Evolutionary conservation across 2,888 invertebrate genomes (phyloP).

Genomic region (Drosophila stalkeri): DNA sequence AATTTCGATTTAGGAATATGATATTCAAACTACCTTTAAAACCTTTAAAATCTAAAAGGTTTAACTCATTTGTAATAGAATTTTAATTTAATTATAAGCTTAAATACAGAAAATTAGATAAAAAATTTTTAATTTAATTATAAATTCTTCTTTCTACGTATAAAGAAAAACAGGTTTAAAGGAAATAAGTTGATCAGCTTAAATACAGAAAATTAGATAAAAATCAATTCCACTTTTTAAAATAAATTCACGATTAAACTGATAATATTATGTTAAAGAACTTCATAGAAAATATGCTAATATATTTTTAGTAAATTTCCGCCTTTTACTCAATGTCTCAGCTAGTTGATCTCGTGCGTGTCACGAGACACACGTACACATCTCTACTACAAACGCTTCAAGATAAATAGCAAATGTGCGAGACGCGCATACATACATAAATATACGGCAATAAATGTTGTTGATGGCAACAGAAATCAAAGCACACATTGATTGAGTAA

Average conservation of each 20-base stretch:
- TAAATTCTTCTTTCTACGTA: too few species aligned
- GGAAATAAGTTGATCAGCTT: too few species aligned
- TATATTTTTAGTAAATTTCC: too few species aligned
- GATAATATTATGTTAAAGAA: background rate
- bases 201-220: too few species aligned
- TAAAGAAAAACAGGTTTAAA: background rate
- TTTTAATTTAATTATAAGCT: background rate
- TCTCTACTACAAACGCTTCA: conserved; percentile 34
- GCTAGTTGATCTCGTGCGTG: conserved; percentile 11
- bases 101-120: too few species aligned
- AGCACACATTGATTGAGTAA: conserved; percentile 73
- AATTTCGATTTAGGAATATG: too few species aligned
- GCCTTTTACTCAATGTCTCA: background rate
- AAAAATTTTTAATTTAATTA: too few species aligned
- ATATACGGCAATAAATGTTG: conserved; percentile 70
- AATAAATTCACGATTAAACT: background rate
- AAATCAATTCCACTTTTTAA: too few species aligned
- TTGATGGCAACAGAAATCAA: conserved; percentile 63
- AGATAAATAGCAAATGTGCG: conserved; percentile 31
- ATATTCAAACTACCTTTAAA: too few species aligned
- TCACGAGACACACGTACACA: conserved; percentile 37
- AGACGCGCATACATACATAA: conserved; percentile 53
- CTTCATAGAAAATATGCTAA: background rate
- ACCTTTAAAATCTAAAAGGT: too few species aligned
- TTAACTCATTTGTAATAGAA: too few species aligned